A percentile compares a stretch with the other conserved stretches of the same genome.
phyloP scores from a whole-genome alignment of 2,888 invertebrate genomes.

The Sarcophaga carnaria region DNA sequence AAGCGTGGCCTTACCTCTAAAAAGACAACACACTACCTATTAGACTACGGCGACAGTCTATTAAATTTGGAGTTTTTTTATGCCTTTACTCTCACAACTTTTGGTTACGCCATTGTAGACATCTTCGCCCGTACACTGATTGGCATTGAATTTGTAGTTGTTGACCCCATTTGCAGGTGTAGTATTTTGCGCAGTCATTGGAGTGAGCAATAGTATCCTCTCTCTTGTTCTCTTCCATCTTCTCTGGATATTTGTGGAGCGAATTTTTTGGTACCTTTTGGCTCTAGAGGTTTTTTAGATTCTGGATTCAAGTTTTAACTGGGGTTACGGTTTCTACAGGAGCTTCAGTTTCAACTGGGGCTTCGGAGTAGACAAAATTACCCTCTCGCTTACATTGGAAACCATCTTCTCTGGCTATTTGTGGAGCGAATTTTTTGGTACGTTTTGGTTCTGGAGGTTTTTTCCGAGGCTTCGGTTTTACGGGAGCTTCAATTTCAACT shows the following conservation, averaged over 20 bases:
- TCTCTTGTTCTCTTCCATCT: conserved; percentile 4
- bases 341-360: background rate
- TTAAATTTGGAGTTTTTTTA: conserved; percentile 49
- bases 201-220: conserved; percentile 66
- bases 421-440: background rate
- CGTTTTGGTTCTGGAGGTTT: background rate
- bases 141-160: conserved; percentile 47
- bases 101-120: conserved; percentile 51
- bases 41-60: background rate
- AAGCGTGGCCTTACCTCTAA: too few species aligned
- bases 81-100: conserved; percentile 52
- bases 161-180: conserved; percentile 65
- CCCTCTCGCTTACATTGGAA: conserved; percentile 67
- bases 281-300: background rate
- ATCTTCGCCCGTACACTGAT: conserved; percentile 59
- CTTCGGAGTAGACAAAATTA: conserved; percentile 31
- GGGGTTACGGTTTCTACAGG: background rate
- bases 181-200: conserved; percentile 70
- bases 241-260: background rate
- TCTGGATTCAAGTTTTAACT: background rate
- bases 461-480: background rate
- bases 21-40: too few species aligned
- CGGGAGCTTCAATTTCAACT: background rate
- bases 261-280: background rate
- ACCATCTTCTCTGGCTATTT: background rate